phyloP scores from a whole-genome alignment of 2,113 vertebrate genomes.

The Dunckerocampus dactyliophorus region DNA sequence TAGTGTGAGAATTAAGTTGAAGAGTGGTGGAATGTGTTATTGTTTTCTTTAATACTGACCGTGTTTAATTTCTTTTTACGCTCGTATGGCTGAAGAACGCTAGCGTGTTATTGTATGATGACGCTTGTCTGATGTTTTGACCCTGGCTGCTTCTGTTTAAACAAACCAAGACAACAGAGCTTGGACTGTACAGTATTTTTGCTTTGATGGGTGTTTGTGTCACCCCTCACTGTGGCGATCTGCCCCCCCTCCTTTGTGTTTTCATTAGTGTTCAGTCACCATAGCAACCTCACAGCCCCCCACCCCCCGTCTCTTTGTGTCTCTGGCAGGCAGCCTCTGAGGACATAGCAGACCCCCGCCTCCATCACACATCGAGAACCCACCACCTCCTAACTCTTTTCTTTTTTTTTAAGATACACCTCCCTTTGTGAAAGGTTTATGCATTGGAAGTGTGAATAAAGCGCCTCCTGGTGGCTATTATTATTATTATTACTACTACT shows the following conservation, averaged over 20 bases:
- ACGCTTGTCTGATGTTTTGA: too few species aligned
- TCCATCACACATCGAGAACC: slow-evolving; percentile 74
- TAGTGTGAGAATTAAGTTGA: too few species aligned
- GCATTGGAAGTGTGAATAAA: slow-evolving; percentile 47
- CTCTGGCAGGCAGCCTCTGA: slow-evolving; percentile 65
- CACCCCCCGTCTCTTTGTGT: slow-evolving; percentile 4
- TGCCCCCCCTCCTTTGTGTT: slow-evolving; percentile 26
- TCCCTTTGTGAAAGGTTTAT: slow-evolving; percentile 20
- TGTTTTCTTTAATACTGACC: too few species aligned
- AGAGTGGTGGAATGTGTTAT: too few species aligned
- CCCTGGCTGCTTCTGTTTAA: too few species aligned
- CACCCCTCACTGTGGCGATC: background rate
- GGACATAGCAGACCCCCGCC: slow-evolving; percentile 71
- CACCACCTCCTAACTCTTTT: background rate
- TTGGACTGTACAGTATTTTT: too few species aligned
- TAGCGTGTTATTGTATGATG: too few species aligned
- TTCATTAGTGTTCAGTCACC: slow-evolving; percentile 48
- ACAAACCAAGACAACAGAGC: too few species aligned
- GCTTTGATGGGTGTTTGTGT: background rate
- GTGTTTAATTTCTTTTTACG: too few species aligned
- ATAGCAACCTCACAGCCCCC: slow-evolving; percentile 40
- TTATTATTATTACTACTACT: slow-evolving; percentile 66
- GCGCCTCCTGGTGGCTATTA: slow-evolving; percentile 50
- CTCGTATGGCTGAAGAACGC: too few species aligned
- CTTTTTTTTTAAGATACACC: slow-evolving; percentile 34